phyloP scores from a whole-genome alignment of 2,113 vertebrate species.

The Lagenorhynchus albirostris region DNA sequence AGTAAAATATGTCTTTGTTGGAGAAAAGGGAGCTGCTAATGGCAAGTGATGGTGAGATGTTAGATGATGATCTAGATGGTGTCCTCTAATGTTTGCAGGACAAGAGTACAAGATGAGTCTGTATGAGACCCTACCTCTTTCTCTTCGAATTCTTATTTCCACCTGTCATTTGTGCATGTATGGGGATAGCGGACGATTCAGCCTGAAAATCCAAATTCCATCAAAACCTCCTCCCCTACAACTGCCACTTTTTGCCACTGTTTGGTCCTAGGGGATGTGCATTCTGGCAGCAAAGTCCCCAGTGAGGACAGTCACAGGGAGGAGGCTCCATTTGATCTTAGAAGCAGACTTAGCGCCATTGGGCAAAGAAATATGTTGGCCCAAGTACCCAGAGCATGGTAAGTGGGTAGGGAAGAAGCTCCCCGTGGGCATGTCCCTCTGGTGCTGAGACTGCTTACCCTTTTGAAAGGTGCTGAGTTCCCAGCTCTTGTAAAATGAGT shows the following conservation, averaged over 20 bases:
- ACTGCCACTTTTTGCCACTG: neutral
- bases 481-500: constrained; percentile 1
- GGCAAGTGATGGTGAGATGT: neutral
- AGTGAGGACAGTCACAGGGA: neutral
- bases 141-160: neutral
- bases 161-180: neutral
- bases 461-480: neutral
- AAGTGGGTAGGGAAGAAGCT: neutral
- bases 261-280: fast-evolving
- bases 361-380: neutral
- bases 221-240: neutral
- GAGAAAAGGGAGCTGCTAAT: neutral
- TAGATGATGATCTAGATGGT: too few relatives aligned
- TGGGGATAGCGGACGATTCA: neutral
- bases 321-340: neutral
- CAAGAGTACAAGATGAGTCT: neutral
- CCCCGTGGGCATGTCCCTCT: neutral
- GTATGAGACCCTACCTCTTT: neutral
- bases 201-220: neutral
- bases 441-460: neutral
- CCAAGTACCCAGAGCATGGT: neutral
- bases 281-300: neutral
- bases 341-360: neutral
- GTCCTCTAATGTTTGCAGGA: neutral
- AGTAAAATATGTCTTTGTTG: neutral